A percentile compares a stretch with the other conserved stretches of the same genome.
Evolutionary conservation across 2,113 vertebrate species (phyloP).

Genomic region (Bombycilla garrulus): DNA sequence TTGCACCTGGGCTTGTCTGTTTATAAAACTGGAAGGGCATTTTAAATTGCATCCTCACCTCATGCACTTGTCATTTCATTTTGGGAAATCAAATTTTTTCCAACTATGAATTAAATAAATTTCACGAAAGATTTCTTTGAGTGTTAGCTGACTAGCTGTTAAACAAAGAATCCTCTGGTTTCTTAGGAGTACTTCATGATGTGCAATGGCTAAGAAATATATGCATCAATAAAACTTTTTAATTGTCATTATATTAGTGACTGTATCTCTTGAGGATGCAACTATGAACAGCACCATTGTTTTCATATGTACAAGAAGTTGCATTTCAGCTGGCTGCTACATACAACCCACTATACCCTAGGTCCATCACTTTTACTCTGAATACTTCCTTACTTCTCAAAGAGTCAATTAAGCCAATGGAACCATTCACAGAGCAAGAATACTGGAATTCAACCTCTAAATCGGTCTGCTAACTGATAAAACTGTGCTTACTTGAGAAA

Average conservation of each 20-base stretch:
- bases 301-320: background rate
- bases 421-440: constrained; percentile 7
- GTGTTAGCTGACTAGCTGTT: background rate
- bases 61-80: background rate
- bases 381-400: constrained; percentile 16
- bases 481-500: background rate
- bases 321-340: background rate
- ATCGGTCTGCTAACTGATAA: background rate
- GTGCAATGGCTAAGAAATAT: background rate
- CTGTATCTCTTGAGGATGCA: background rate
- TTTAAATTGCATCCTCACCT: background rate
- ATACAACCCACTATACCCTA: background rate
- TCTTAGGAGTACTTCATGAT: background rate
- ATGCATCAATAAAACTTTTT: background rate
- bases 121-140: background rate
- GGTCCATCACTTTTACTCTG: background rate
- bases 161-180: constrained; percentile 5
- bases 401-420: background rate
- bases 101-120: background rate
- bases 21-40: background rate
- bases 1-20: background rate
- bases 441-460: constrained; percentile 16
- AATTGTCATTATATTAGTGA: constrained; percentile 12
- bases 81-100: background rate
- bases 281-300: background rate